phyloP scores from a whole-genome alignment of 2,888 invertebrate species.

The Malachius bipustulatus region DNA sequence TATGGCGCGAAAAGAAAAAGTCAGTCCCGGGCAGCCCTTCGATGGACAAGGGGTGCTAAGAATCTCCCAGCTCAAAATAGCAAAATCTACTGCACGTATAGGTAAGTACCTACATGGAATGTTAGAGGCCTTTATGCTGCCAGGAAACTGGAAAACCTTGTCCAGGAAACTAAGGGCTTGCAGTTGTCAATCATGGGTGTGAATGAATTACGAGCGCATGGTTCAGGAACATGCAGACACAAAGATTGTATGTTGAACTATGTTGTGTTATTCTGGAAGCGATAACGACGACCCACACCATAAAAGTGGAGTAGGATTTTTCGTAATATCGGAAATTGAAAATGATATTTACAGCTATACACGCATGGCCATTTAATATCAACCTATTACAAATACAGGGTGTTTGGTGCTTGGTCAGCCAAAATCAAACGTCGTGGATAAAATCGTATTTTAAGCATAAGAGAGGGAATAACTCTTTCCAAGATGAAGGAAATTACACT shows the following conservation, averaged over 20 bases:
- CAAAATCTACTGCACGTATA: conserved; percentile 12
- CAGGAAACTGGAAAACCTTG: conserved; percentile 9
- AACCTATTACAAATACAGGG: too few species aligned
- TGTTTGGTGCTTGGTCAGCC: too few species aligned
- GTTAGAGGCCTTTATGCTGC: conserved; percentile 13
- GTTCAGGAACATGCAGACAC: conserved; percentile 8
- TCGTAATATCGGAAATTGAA: conserved; percentile 6
- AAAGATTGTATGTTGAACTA: conserved; percentile 3
- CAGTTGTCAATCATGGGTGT: conserved; percentile 9
- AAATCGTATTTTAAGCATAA: too few species aligned
- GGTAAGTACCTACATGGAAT: conserved; percentile 16
- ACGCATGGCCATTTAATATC: too few species aligned
- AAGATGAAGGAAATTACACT: too few species aligned
- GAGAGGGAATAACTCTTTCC: too few species aligned
- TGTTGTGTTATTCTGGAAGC: conserved; percentile 6
- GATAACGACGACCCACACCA: neutral
- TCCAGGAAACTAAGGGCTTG: conserved; percentile 11
- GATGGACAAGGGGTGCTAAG: conserved; percentile 18
- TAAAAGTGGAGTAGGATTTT: conserved; percentile 7
- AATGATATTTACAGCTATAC: too few species aligned
- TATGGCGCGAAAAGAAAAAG: conserved; percentile 18
- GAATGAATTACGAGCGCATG: conserved; percentile 12
- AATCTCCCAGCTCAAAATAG: conserved; percentile 16
- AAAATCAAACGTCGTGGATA: too few species aligned
- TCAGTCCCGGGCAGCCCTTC: conserved; percentile 22